These are phyloP conservation scores for Hypanus sabinus DNA, from an alignment of 2,113 vertebrate genomes.

Conservation along the genomic window DNA sequence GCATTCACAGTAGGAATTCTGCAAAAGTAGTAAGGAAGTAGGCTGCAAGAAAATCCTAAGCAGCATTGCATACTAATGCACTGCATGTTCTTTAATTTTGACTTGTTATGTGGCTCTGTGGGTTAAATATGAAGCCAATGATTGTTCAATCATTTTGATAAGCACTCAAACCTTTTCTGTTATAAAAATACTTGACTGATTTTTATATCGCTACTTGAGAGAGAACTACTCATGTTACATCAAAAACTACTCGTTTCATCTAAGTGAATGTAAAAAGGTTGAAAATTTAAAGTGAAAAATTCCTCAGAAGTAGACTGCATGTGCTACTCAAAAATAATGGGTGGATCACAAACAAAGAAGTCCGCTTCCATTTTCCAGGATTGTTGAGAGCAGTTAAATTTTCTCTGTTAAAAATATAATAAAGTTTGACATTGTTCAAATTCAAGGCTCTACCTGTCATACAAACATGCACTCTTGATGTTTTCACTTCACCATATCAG, in stretches of 20 bases:
- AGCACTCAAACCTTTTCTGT: no score
- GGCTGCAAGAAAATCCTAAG: background rate
- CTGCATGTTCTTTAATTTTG: background rate
- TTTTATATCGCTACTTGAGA: no score
- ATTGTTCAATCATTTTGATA: no score
- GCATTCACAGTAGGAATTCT: background rate
- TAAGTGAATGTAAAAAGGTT: background rate
- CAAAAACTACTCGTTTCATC: no score
- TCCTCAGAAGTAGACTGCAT: background rate
- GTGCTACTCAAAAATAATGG: background rate
- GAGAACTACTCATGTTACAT: background rate
- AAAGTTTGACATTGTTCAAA: background rate
- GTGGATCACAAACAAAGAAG: background rate
- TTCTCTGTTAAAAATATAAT: background rate
- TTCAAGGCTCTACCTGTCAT: background rate
- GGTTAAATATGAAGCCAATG: no score
- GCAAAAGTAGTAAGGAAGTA: background rate
- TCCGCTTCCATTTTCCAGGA: background rate
- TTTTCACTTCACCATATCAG: background rate
- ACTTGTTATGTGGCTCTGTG: background rate
- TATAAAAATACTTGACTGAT: background rate
- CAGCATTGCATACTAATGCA: background rate
- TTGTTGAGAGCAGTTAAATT: background rate
- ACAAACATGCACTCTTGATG: background rate
- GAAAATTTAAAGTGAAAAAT: background rate